A percentile compares a stretch with the other conserved stretches of the same genome.
phyloP scores from a whole-genome alignment of 2,888 invertebrate species.

The Ichneumoninae sp. region DNA sequence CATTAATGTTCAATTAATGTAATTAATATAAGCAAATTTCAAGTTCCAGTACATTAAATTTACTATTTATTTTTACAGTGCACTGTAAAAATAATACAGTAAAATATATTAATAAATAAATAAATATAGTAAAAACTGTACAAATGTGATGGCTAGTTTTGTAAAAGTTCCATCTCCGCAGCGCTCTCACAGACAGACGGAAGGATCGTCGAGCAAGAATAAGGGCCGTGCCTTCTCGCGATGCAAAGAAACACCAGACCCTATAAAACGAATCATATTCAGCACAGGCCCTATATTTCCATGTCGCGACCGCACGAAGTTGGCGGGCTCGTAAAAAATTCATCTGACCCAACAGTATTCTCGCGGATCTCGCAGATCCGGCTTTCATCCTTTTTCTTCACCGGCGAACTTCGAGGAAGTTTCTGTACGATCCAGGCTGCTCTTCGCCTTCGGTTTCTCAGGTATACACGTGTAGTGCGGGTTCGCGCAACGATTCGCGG shows the following conservation, averaged over 20 bases:
- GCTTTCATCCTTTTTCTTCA: conserved; percentile 28
- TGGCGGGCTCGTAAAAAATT: conserved; percentile 73
- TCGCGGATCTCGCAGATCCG: conserved; percentile 53
- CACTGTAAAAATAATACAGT: too few relatives aligned
- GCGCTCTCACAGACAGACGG: too few relatives aligned
- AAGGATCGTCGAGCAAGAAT: not conserved
- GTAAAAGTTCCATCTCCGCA: too few relatives aligned
- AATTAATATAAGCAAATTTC: too few relatives aligned
- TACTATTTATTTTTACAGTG: too few relatives aligned
- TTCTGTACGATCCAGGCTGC: conserved; percentile 7
- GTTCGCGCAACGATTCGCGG: conserved; percentile 40
- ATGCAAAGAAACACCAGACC: conserved; percentile 20
- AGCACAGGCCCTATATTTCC: conserved; percentile 11
- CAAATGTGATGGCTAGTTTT: too few relatives aligned
- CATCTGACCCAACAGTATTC: conserved; percentile 58
- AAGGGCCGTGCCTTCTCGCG: not conserved
- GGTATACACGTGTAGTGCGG: conserved; percentile 20
- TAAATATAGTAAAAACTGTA: too few relatives aligned
- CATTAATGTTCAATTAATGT: too few relatives aligned
- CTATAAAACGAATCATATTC: not conserved
- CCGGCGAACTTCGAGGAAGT: conserved; percentile 10
- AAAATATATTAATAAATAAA: too few relatives aligned
- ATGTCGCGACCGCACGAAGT: conserved; percentile 30
- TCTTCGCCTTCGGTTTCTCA: conserved; percentile 41
- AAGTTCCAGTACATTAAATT: too few relatives aligned